Base-by-base conservation (phyloP, 2,888 invertebrate species). In the Xanthorhoe designata region DNA sequence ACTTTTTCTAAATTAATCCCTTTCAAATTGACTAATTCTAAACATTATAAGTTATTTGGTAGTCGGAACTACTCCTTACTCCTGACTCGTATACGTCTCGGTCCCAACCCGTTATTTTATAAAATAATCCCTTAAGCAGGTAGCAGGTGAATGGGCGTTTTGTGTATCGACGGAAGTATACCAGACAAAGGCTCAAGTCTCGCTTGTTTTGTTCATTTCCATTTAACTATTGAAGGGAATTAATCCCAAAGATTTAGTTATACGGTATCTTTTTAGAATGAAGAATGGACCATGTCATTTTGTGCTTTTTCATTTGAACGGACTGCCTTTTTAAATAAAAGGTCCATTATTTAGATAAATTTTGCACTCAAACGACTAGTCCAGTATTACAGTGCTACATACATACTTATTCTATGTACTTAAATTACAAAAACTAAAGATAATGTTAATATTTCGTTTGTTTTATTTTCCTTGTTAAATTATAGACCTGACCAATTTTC, bases 91-190 rank as follows among this genome's bases (percentile, higher is more conserved):
- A 42, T 42, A 42, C 38, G 38, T 42, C 38, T 13, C 38, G 38
- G 13, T 42, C 38, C 38, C 38, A 42, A 42, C 3, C 38, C 38
- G 38, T 42, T 42, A 9, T 2, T 10, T 3, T 42, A 10, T 13
- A 42, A 24, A 42, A 42, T 42, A 9, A 4, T 42, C 38, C 13
- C 38, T 3, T 13, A 42, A 42, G 38, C 38, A 64, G 59, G 52
- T 50, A 64, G 57, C 64, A 65, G 60, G 64, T 60, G 55, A 45
- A 51, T 60, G 55, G 64, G 64, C 60, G 60, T 50, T 60, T 60
- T 64, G 64, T 64, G 54, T 53, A 64, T 35, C 47, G 45, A 47
- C 64, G 64, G 64, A 65, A 60, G 60, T 65, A 19, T 29, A n/a
- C 50, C 64, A 60, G 64, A 65, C 60, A 60, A 60, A 60, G 54